Conservation (phyloP, 92 coral and sea anemone species). For the Phymanthus crucifer region DNA sequence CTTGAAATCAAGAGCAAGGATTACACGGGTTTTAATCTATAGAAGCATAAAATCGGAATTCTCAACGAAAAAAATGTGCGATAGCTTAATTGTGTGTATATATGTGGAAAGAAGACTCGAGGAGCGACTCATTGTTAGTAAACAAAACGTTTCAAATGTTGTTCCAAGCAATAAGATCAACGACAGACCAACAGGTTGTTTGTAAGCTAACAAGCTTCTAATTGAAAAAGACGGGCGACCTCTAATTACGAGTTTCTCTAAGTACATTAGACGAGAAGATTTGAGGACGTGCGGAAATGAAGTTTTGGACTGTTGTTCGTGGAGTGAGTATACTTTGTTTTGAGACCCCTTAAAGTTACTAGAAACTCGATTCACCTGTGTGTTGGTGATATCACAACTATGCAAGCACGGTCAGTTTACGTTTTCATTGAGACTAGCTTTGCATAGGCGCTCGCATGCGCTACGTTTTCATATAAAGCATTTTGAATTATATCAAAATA, state of each 20-base stretch:
- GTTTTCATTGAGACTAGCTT: constrained; percentile 15
- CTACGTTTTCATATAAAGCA: not conserved
- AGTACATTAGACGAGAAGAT: not conserved
- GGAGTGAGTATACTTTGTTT: not conserved
- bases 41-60: not conserved
- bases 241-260: not conserved
- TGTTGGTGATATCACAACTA: not conserved
- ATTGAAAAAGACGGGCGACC: constrained; percentile 1
- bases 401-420: not conserved
- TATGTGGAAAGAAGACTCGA: not conserved
- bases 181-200: not conserved
- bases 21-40: not conserved
- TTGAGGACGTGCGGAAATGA: not conserved
- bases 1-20: not conserved
- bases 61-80: not conserved
- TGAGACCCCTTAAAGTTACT: not conserved
- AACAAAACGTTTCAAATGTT: not conserved
- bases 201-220: not conserved
- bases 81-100: not conserved
- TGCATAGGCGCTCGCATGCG: not conserved
- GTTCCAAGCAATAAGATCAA: not conserved
- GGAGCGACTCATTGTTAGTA: not conserved
- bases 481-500: not conserved
- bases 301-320: constrained; percentile 1
- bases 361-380: not conserved